Conservation (phyloP, 2,113 vertebrate genomes). For the Silurus asotus region DNA sequence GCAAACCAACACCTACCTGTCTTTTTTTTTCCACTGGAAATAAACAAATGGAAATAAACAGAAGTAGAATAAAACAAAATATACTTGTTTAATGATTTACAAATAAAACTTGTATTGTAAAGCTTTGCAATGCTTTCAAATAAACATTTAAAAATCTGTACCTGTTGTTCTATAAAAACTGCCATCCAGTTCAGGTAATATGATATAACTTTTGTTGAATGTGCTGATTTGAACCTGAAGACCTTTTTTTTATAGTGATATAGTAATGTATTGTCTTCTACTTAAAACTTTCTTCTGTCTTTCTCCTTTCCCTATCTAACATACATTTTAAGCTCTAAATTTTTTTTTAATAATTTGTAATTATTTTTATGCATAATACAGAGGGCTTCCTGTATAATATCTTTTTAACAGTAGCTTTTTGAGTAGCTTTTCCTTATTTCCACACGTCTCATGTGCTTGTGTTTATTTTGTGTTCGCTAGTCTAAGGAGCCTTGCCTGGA, state of each 20-base stretch:
- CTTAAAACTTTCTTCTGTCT: not conserved
- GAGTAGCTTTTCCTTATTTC: not conserved
- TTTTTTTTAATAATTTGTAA: too few relatives aligned
- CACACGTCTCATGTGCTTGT: not conserved
- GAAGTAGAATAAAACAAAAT: not conserved
- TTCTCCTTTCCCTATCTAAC: not conserved
- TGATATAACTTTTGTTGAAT: too few relatives aligned
- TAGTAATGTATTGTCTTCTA: not conserved
- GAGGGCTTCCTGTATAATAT: not conserved
- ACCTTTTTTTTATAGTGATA: not conserved
- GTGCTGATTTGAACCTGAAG: not conserved
- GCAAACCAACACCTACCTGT: not conserved
- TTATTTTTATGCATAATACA: too few relatives aligned
- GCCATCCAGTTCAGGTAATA: not conserved
- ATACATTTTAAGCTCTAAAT: not conserved
- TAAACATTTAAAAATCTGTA: not conserved
- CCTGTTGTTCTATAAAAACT: not conserved
- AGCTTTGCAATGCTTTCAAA: not conserved
- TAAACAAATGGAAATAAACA: constrained; percentile 6
- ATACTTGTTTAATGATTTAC: not conserved
- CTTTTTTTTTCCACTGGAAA: not conserved
- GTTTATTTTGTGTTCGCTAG: not conserved
- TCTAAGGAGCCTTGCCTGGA: constrained; percentile 42
- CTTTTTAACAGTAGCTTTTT: constrained; percentile 24
- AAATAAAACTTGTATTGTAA: not conserved